Base-by-base conservation (phyloP, 2,113 vertebrate genomes). In the Sturnus vulgaris region DNA sequence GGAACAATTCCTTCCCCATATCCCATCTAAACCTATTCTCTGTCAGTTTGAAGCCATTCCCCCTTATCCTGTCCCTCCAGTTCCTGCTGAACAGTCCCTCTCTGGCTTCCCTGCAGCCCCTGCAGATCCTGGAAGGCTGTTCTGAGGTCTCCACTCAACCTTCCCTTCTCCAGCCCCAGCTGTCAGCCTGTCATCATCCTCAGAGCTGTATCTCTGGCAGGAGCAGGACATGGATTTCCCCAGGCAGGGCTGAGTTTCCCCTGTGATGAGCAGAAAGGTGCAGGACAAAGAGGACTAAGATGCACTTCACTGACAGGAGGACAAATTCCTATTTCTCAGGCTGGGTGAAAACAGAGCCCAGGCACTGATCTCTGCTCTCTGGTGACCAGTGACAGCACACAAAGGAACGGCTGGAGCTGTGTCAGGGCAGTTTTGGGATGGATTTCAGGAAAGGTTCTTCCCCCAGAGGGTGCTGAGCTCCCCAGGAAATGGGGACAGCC, bases 181-280 rank as follows among this genome's bases (percentile, higher is more conserved):
- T 69, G n/a, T 4, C 59, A 56, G 40, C 49, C 40, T 47, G n/a
- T 23, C 70, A 12, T 2, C 70, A 10, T 6, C 39, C 63, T 25
- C 7, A 1, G 42, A 31, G 30, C 35, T 0, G 3, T 3, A 3
- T 35, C 55, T 59, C 49, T 3, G 2, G 6, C 31, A 39, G 23
- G 7, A 46, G n/a, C 53, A 82, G 69, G n/a, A 20, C 3, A 1
- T 5, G 46, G 70, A n/a, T 39, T 28, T 46, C 61, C 50, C 39
- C 39, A 21, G 39, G n/a, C 46, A 60, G 70, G 39, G 20, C 9
- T 53, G 46, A 30, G n/a, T 6, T 24, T 42, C 12, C 55, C 16
- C n/a, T 47, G 11, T 11, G 70, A 17, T 21, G 55, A 12, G 25
- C 24, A 30, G 24, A 6, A 12, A 46, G 30, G 56, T 2, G 1